Base-by-base conservation (phyloP, 30 jellyfish, hydroid and myxozoan species). In the Hydra vulgaris region DNA sequence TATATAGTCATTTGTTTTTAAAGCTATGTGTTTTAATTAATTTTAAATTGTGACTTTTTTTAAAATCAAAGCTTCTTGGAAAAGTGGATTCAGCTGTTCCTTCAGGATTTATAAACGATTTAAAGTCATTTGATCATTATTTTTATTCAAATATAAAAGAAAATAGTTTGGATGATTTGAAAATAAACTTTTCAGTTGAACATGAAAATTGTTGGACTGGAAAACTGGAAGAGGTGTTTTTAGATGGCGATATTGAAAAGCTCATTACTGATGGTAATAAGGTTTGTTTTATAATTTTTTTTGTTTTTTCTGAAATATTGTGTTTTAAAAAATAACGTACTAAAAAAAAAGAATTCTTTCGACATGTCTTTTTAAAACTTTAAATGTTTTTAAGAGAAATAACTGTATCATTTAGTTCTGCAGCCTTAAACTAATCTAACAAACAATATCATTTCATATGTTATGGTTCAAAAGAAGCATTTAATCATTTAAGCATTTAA, bases 201-300 rank as follows among this genome's bases (percentile, higher is more conserved):
- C 53, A 79, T 55, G 21, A 17, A 24, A 89, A 89, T 77, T 92
- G 93, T 0, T 89, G 95, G 95, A 26, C 74, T 66, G 89, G 73
- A 27, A 27, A 84, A 8, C 73, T 66, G 8, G 97, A 84, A 74
- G 97, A 89, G 69, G 75, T 83, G 20, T 26, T 26, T 21, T 80
- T 83, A 18, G 73, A 72, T 15, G 74, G 66, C 23, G 70, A 54
- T 18, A 18, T 7, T 7, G 80, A 77, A 26, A 52, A 27, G 83
- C 26, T 84, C 67, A 54, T 89, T 66, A 84, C 93, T 16, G 94
- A 89, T 73, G 89, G 75, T 66, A 89, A 89, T 56, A 89, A 89
- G 95, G 97, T 88, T 68, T 18, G 18, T 15, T 16, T 8, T 70
- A 15, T 17, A 1, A 17, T 24, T 17, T 18, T 81, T 69, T 7